Evolutionary conservation across 2,113 vertebrate species (phyloP).

Genomic region (Microcebus griseorufus): DNA sequence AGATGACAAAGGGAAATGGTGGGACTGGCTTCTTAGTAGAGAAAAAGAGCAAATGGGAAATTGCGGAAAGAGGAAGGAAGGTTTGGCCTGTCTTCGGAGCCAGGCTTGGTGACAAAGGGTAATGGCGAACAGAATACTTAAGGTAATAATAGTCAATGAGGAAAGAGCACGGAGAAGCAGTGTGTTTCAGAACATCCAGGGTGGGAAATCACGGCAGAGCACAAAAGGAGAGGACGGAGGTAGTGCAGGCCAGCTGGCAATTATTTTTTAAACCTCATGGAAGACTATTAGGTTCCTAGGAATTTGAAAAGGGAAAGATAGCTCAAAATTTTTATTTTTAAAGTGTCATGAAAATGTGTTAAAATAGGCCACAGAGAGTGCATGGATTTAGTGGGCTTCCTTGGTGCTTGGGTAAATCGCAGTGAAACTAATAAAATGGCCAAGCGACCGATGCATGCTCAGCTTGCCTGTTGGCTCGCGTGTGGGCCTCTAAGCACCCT

Average conservation of each 20-base stretch:
- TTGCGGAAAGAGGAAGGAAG: slow-evolving; percentile 60
- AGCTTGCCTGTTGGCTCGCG: neutral
- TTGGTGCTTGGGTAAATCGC: neutral
- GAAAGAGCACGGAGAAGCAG: slow-evolving; percentile 13
- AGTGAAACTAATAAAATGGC: neutral
- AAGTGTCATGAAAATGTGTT: neutral
- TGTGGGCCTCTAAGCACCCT: neutral
- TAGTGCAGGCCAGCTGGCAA: neutral
- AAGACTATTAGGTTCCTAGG: neutral
- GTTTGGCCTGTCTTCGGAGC: slow-evolving; percentile 8
- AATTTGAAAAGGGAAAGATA: slow-evolving; percentile 38
- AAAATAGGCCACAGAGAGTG: slow-evolving; percentile 40
- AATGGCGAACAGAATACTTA: slow-evolving; percentile 67
- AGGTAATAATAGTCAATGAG: slow-evolving; percentile 60
- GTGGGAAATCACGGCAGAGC: neutral
- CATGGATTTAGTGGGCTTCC: neutral
- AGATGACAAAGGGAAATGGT: slow-evolving; percentile 18
- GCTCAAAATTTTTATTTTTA: slow-evolving; percentile 49
- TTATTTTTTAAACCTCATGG: slow-evolving; percentile 46
- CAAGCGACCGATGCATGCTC: neutral
- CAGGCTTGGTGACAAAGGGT: slow-evolving; percentile 58
- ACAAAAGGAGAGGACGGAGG: slow-evolving; percentile 29
- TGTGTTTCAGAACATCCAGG: neutral
- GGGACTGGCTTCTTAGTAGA: slow-evolving; percentile 24
- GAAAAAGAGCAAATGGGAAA: slow-evolving; percentile 70